These are phyloP conservation scores for Coregonus ussuriensis DNA, from an alignment of 2,797 vertebrate species.

Conservation along the genomic window DNA sequence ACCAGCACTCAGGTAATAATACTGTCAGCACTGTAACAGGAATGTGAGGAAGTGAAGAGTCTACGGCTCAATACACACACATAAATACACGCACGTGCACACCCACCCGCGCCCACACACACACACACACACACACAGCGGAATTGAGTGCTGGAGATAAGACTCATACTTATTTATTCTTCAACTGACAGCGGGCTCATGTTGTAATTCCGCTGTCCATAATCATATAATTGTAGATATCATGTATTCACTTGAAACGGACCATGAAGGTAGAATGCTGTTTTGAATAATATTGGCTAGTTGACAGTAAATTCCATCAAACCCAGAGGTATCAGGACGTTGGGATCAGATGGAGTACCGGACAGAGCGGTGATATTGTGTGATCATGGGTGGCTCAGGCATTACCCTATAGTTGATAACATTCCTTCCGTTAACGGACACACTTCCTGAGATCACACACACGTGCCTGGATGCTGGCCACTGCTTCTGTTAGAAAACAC, in stretches of 20 bases:
- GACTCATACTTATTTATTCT: not conserved
- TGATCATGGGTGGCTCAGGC: not conserved
- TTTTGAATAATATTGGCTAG: not conserved
- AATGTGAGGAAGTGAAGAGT: slow-evolving; percentile 5
- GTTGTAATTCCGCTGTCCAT: not conserved
- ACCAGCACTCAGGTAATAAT: not conserved
- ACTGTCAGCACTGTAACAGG: not conserved
- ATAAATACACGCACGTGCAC: not conserved
- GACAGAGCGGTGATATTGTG: no score
- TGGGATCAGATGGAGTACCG: no score
- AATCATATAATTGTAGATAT: not conserved
- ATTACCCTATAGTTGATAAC: not conserved
- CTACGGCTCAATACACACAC: not conserved
- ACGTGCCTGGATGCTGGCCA: not conserved
- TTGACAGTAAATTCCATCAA: not conserved
- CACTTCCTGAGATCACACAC: no score
- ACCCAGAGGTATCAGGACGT: no score
- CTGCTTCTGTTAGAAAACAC: not conserved
- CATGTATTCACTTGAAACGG: not conserved
- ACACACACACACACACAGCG: not conserved
- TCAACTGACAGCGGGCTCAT: not conserved
- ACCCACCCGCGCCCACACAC: not conserved
- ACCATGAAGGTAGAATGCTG: not conserved
- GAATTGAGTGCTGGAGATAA: not conserved
- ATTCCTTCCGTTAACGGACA: not conserved